Evolutionary conservation across 2,113 vertebrate genomes (phyloP), one percentile per base, ranked within the genome.

Genomic region (Heloderma charlesbogerti): DNA sequence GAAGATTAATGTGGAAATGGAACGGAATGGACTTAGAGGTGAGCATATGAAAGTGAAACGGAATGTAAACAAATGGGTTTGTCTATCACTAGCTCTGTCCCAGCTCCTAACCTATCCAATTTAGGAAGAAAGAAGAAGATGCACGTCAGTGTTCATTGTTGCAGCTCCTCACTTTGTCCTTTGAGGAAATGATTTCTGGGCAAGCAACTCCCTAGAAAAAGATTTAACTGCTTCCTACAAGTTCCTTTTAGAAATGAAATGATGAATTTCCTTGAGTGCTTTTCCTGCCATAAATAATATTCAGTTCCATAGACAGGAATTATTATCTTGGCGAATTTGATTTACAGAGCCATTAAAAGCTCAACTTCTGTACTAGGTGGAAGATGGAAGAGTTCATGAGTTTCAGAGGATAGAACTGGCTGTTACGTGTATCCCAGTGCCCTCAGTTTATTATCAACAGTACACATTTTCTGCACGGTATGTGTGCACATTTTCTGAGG

Each of bases 301-400:
- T 92, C 84, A 86, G 84, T 87, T 93, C 48, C 79, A 89, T 66
- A 93, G 91, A 94, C 83, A 88, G 91, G 94, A 94, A 66, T 91
- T 92, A 83, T 95, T 95, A 95, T 84, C 88, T 95, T 90, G 7
- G 2, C 34, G 66, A 25, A 37, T 92, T 92, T 93, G 87, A 94
- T 94, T 94, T 95, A 92, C 78, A 89, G 87, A 91, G 43, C 74
- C 87, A 94, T 95, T 96, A 93, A 92, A 92, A 94, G 18, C 63
- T 48, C 79, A 72, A 12, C 60, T 94, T 83, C 51, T 79, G n/a
- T 60, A 88, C 87, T 79, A 94, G 92, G 90, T 8, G 91, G 31
- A 93, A 94, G 29, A 20, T 48, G 34, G 57, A 74, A 66, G 72
- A 81, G 87, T 15, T 8, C 18, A 22, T 37, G 63, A 13, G 78